These are phyloP conservation scores for Chironomus riparius DNA, from an alignment of 2,888 invertebrate genomes.

Conservation along the genomic window DNA sequence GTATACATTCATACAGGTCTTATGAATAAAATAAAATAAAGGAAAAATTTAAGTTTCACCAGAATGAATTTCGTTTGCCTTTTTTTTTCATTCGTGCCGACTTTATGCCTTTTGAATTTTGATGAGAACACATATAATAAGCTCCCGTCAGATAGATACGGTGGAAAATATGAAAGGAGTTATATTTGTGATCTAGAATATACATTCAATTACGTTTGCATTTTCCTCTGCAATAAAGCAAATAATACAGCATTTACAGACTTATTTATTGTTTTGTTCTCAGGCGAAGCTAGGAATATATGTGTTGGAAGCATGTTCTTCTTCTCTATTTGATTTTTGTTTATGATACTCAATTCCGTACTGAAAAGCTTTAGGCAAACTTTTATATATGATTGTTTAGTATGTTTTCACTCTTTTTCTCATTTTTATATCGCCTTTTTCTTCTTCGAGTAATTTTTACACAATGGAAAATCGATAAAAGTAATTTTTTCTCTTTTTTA, in stretches of 20 bases:
- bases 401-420: not conserved
- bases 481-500: constrained; percentile 11
- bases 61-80: not conserved
- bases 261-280: not conserved
- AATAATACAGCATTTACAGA: not conserved
- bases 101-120: not conserved
- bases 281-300: not conserved
- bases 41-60: not conserved
- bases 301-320: not conserved
- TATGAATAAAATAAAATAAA: constrained; percentile 5
- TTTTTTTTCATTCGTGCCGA: not conserved
- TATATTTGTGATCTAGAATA: not conserved
- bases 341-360: not conserved
- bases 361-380: not conserved
- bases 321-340: not conserved
- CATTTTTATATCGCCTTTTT: not conserved
- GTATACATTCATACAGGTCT: constrained; percentile 7
- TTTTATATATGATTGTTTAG: not conserved
- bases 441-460: not conserved
- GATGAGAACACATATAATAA: not conserved
- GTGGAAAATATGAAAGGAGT: not conserved
- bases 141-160: not conserved
- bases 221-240: not conserved
- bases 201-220: not conserved
- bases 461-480: constrained; percentile 21